These are phyloP conservation scores for Drosophila serrata DNA, from an alignment of 1,140 invertebrate genomes.

Conservation along the genomic window DNA sequence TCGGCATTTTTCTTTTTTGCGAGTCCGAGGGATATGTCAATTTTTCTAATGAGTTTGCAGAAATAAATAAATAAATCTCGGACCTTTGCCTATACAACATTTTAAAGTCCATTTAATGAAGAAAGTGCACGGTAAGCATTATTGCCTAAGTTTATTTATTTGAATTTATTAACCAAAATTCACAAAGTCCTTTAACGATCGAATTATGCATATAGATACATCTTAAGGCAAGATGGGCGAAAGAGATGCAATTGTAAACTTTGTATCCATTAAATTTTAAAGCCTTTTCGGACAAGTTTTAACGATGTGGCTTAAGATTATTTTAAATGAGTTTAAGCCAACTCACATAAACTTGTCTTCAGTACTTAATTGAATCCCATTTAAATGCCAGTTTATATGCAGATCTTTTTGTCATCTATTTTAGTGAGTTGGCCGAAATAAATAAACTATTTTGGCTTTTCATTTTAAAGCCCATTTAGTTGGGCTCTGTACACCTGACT, in stretches of 20 bases:
- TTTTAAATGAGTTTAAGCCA: background rate
- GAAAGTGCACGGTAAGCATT: background rate
- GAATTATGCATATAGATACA: background rate
- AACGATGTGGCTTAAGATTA: background rate
- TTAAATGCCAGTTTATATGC: background rate
- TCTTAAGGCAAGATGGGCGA: background rate
- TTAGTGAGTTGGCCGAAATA: slow-evolving; percentile 43
- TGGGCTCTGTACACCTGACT: slow-evolving; percentile 31
- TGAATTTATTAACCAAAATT: background rate
- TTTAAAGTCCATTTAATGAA: slow-evolving; percentile 22
- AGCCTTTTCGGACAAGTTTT: background rate
- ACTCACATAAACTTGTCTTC: background rate
- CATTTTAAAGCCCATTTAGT: slow-evolving; percentile 25
- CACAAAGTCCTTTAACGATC: background rate
- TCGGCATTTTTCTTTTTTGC: slow-evolving; percentile 39
- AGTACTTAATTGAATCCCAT: background rate
- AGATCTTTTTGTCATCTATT: slow-evolving; percentile 34
- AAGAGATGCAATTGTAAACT: background rate
- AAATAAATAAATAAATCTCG: slow-evolving; percentile 25
- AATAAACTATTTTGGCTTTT: slow-evolving; percentile 21
- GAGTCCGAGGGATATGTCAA: slow-evolving; percentile 53
- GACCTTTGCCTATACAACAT: slow-evolving; percentile 9
- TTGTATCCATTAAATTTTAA: background rate
- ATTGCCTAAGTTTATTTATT: too few relatives aligned
- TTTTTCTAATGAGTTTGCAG: slow-evolving; percentile 70